Base-by-base conservation (phyloP, 92 coral and sea anemone genomes). In the Montipora capitata region DNA sequence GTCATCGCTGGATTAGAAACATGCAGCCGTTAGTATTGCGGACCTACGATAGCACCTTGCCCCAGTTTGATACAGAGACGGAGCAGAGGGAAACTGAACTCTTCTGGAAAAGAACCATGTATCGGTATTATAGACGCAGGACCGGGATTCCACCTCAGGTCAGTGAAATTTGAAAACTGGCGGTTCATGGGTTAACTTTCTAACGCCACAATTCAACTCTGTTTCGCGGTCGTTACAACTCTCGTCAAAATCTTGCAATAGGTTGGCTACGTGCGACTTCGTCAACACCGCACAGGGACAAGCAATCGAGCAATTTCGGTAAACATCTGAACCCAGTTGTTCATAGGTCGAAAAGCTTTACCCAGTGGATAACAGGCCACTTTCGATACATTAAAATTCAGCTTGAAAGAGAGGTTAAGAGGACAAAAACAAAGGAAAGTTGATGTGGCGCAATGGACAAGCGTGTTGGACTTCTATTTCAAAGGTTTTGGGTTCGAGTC, bases 71-170 rank as follows among this genome's bases (percentile, higher is more conserved):
- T 62, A 76, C 86, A 65, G 98, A 98, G 74, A 86, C 93, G 15
- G 91, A 88, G 58, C 99, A 98, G 65, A 85, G 99, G 57, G 98
- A 98, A 61, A 79, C 91, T 18, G 99, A 98, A 84, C 44, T 98
- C 16, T 98, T 98, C 68, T 98, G 98, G 94, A 98, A 94, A 54
- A 93, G 99, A 70, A 95, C 97, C 4, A 94, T 92, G 96, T 98
- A 96, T 68, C 94, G 98, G n/a, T 98, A 96, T 84, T 95, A 95
- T 64, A 87, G 91, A 35, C 82, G 93, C 57, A 86, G 85, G 16
- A 86, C 94, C 10, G 96, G 95, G 14, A 77, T 94, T 38, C 99
- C 98, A 0, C 98, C 99, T 9, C 96, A 96, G 93, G 99, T 96
- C 74, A 80, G 88, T 18, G 7, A n/a, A 42, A 42, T 11, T 11